Percentiles rank a stretch among this genome's conserved stretches.
Evolutionary conservation across 2,888 invertebrate species (phyloP).

Genomic region (Pseudococcus jackbeardsleyi): DNA sequence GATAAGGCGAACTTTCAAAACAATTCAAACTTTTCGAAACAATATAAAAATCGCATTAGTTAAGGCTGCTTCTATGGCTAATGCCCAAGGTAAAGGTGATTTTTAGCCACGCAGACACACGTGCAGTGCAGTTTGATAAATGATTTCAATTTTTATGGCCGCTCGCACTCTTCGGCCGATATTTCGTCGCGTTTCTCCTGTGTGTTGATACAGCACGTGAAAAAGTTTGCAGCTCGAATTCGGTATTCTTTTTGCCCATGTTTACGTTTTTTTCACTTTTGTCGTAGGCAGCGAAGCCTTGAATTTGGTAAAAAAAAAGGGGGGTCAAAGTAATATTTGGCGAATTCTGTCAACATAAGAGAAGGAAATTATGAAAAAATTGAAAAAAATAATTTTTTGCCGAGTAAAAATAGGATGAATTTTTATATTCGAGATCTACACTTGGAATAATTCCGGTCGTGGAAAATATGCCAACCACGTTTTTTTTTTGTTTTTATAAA

Average conservation of each 20-base stretch:
- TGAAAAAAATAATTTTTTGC: not conserved
- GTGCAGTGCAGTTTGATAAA: slow-evolving; percentile 32
- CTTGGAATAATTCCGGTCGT: not conserved
- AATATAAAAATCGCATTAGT: slow-evolving; percentile 54
- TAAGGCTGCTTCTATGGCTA: not conserved
- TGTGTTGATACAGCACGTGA: not conserved
- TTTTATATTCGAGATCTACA: not conserved
- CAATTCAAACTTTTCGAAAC: slow-evolving; percentile 50
- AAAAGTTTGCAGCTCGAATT: not conserved
- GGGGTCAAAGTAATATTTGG: not conserved
- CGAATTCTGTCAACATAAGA: not conserved
- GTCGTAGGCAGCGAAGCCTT: not conserved
- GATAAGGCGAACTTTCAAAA: slow-evolving; percentile 40
- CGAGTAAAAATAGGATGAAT: not conserved
- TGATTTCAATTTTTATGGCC: slow-evolving; percentile 29
- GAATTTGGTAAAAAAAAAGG: not conserved
- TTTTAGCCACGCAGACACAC: slow-evolving; percentile 36
- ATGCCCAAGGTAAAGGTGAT: slow-evolving; percentile 23
- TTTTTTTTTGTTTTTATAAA: slow-evolving; percentile 12
- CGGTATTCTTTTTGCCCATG: not conserved
- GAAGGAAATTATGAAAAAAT: not conserved
- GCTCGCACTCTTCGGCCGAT: not conserved
- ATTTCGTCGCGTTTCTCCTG: not conserved
- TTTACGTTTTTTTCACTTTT: not conserved
- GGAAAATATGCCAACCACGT: slow-evolving; percentile 3